These are phyloP conservation scores for Palloptera scutellata DNA, from an alignment of 2,888 invertebrate species.

Conservation along the genomic window DNA sequence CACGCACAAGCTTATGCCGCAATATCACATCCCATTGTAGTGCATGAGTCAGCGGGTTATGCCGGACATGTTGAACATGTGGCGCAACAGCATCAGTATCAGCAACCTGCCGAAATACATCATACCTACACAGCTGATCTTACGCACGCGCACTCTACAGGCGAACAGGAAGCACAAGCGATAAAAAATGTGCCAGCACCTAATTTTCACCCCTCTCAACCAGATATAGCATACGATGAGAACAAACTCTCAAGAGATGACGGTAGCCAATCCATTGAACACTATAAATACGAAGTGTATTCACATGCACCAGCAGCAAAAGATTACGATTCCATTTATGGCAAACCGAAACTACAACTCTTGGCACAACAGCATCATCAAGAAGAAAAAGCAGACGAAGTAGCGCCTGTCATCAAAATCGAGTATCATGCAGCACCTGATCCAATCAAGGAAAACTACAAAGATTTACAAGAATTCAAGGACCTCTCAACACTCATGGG, in stretches of 20 bases:
- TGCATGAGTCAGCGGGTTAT: slow-evolving; percentile 19
- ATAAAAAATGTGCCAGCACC: slow-evolving; percentile 33
- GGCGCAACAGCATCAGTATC: slow-evolving; percentile 11
- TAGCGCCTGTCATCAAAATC: slow-evolving; percentile 47
- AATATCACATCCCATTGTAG: slow-evolving; percentile 50
- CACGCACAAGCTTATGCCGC: slow-evolving; percentile 16
- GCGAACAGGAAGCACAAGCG: slow-evolving; percentile 17
- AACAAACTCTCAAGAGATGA: slow-evolving; percentile 32
- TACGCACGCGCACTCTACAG: slow-evolving; percentile 19
- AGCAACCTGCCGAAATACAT: slow-evolving; percentile 22
- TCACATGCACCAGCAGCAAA: slow-evolving; percentile 22
- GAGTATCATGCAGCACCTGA: slow-evolving; percentile 50
- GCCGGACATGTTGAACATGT: slow-evolving; percentile 14
- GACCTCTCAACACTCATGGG: slow-evolving; percentile 66
- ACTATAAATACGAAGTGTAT: slow-evolving; percentile 44
- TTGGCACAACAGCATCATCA: neutral
- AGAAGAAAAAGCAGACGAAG: neutral
- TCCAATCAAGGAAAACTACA: slow-evolving; percentile 51
- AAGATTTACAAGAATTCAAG: slow-evolving; percentile 54
- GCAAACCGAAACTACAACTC: neutral
- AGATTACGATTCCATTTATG: slow-evolving; percentile 4
- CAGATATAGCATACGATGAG: slow-evolving; percentile 43
- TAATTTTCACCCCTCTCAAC: slow-evolving; percentile 50
- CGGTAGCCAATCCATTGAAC: slow-evolving; percentile 36
- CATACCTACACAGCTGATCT: slow-evolving; percentile 35